Conservation (phyloP, 2,113 vertebrate species). For the Seriola rivoliana region DNA sequence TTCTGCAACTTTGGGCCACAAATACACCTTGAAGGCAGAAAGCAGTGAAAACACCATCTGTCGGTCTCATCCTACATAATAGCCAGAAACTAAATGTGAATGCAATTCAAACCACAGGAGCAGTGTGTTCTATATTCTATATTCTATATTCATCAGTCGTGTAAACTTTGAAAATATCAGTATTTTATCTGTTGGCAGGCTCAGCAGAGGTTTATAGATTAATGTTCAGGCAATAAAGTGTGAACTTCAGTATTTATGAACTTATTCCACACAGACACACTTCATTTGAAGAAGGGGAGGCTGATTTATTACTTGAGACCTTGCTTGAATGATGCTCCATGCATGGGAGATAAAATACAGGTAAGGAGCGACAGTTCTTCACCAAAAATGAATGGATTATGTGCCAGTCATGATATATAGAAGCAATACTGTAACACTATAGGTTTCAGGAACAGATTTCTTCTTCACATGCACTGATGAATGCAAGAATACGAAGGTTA, state of each 20-base stretch:
- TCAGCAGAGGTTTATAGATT: slow-evolving; percentile 17
- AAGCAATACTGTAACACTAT: too few relatives aligned
- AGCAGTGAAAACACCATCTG: slow-evolving; percentile 47
- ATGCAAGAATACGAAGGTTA: too few relatives aligned
- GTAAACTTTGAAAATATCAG: slow-evolving; percentile 18
- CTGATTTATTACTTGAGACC: slow-evolving; percentile 37
- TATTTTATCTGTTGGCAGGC: slow-evolving; percentile 1
- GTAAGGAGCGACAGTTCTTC: too few relatives aligned
- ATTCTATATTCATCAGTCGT: background rate
- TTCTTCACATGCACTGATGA: too few relatives aligned
- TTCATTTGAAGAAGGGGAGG: slow-evolving; percentile 13
- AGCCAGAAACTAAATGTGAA: slow-evolving; percentile 12
- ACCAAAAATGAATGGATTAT: too few relatives aligned
- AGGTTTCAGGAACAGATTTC: too few relatives aligned
- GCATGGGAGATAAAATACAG: too few relatives aligned
- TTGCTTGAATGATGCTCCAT: background rate
- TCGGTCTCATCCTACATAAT: slow-evolving; percentile 20
- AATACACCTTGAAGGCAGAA: slow-evolving; percentile 41
- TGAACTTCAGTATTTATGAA: slow-evolving; percentile 32
- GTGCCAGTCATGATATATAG: too few relatives aligned
- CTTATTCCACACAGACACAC: slow-evolving; percentile 25
- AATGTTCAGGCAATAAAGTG: slow-evolving; percentile 30
- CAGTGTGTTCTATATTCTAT: background rate
- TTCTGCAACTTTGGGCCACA: slow-evolving; percentile 23
- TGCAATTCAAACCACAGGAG: background rate